Percentiles rank a stretch among this genome's conserved stretches.
phyloP scores from a whole-genome alignment of 2,888 invertebrate genomes.

The Nebria brevicollis region DNA sequence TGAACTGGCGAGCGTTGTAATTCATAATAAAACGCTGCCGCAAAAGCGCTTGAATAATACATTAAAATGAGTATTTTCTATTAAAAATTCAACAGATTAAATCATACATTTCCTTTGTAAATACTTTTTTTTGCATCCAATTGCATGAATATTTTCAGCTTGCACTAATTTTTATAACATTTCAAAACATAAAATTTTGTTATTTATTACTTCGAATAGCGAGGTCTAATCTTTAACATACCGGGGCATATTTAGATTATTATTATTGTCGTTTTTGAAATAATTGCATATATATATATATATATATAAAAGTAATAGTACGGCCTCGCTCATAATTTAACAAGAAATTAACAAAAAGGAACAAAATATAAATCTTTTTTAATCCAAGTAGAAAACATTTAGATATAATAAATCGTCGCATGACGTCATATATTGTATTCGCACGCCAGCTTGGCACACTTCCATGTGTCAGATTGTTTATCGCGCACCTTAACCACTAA shows the following conservation, averaged over 20 bases:
- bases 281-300: too few species aligned
- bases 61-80: conserved; percentile 3
- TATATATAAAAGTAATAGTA: background rate
- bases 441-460: conserved; percentile 41
- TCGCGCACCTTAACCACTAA: conserved; percentile 4
- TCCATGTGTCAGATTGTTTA: conserved; percentile 30
- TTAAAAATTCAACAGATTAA: conserved; percentile 10
- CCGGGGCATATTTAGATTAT: too few species aligned
- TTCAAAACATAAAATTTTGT: too few species aligned
- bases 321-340: conserved; percentile 41
- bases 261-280: too few species aligned
- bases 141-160: too few species aligned
- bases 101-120: background rate
- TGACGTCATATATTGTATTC: conserved; percentile 31
- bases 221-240: too few species aligned
- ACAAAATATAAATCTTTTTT: conserved; percentile 42
- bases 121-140: too few species aligned
- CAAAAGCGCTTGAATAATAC: conserved; percentile 5
- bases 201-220: too few species aligned
- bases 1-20: conserved; percentile 3
- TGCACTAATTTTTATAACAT: too few species aligned
- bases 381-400: conserved; percentile 43
- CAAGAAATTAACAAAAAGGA: conserved; percentile 38
- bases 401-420: conserved; percentile 42
- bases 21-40: conserved; percentile 11